Percentiles rank a stretch among this genome's conserved stretches.
phyloP scores from a whole-genome alignment of 2,113 vertebrate genomes.

The Albula goreensis region DNA sequence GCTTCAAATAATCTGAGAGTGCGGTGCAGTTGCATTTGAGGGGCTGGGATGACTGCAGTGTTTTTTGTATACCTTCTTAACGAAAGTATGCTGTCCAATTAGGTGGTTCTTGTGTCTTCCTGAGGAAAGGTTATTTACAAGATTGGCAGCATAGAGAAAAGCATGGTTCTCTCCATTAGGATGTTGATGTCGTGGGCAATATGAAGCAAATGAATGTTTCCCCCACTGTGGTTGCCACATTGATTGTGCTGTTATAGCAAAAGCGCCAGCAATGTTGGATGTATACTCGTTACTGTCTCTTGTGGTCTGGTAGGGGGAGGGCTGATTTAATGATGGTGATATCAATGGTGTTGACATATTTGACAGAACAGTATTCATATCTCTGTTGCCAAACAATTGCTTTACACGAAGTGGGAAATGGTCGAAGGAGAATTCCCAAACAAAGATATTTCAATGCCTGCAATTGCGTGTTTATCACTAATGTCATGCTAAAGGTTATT shows the following conservation, averaged over 20 bases:
- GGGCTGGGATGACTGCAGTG: slow-evolving; percentile 39
- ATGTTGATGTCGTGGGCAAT: slow-evolving; percentile 74
- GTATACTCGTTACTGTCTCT: not conserved
- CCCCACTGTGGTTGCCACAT: slow-evolving; percentile 65
- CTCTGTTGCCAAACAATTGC: not conserved
- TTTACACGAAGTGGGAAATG: not conserved
- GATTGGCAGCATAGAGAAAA: slow-evolving; percentile 46
- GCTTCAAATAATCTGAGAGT: slow-evolving; percentile 30
- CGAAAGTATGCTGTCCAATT: slow-evolving; percentile 39
- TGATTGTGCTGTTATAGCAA: slow-evolving; percentile 59
- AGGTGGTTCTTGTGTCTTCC: slow-evolving; percentile 40
- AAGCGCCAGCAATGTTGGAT: slow-evolving; percentile 55
- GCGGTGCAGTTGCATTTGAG: slow-evolving; percentile 29
- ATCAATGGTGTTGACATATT: not conserved
- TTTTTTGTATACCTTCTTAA: slow-evolving; percentile 36
- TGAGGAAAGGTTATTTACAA: slow-evolving; percentile 51
- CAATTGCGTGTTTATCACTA: not conserved
- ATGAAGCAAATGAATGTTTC: slow-evolving; percentile 60
- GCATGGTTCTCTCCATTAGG: slow-evolving; percentile 65
- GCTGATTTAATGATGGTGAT: not conserved
- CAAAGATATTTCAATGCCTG: not conserved
- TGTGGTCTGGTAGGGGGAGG: not conserved
- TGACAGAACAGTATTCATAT: not conserved
- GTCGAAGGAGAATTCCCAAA: not conserved
- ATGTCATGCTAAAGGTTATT: not conserved